phyloP scores from a whole-genome alignment of 2,797 vertebrate species.

The Buceros bicornis region DNA sequence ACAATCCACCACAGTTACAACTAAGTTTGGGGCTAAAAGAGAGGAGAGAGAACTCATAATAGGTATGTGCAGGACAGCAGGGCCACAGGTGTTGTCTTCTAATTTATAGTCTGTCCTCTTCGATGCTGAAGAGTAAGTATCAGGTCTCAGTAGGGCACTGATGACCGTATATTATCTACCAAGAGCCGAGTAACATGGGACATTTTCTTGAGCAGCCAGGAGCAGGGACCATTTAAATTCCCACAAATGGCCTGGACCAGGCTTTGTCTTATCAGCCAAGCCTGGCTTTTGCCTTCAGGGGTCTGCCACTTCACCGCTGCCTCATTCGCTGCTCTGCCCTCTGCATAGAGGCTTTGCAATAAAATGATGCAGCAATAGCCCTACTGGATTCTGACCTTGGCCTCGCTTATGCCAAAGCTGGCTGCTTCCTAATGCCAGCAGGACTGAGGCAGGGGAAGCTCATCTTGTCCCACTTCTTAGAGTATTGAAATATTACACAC shows the following conservation, averaged over 20 bases:
- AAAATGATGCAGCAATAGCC: background rate
- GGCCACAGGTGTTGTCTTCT: background rate
- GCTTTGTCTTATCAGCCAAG: background rate
- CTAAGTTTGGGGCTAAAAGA: background rate
- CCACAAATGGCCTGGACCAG: background rate
- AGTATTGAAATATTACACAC: background rate
- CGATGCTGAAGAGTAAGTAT: background rate
- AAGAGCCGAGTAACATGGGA: background rate
- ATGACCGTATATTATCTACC: background rate
- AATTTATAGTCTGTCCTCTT: background rate
- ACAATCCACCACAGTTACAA: background rate
- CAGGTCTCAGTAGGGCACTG: background rate
- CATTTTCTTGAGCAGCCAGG: background rate
- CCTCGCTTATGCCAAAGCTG: background rate
- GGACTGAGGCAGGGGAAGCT: background rate
- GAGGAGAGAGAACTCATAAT: background rate
- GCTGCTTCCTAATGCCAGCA: background rate
- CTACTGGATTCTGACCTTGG: background rate
- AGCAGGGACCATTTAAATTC: background rate
- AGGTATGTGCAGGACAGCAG: background rate
- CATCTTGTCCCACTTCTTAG: background rate
- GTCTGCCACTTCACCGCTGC: background rate
- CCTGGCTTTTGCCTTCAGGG: background rate
- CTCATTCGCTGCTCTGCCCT: background rate
- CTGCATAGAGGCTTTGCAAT: background rate